These are phyloP conservation scores for Caretta caretta DNA, from an alignment of 2,113 vertebrate species.

Conservation along the genomic window DNA sequence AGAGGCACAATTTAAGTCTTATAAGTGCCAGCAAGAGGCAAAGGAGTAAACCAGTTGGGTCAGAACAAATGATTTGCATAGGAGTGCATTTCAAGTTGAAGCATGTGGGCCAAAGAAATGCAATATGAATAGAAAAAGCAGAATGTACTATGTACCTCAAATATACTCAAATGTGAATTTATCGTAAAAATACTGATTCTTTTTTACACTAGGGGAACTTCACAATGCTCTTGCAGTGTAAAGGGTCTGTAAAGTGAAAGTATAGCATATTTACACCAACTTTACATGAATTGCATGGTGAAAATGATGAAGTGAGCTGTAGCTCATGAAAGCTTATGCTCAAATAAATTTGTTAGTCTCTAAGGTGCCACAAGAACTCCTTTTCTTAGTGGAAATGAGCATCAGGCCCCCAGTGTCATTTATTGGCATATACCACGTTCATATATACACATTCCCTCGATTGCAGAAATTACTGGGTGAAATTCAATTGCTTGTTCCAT, in stretches of 20 bases:
- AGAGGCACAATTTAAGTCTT: background rate
- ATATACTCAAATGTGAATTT: fast-evolving
- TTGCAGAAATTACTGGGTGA: background rate
- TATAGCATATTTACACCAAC: background rate
- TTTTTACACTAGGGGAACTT: background rate
- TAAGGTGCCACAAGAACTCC: no score
- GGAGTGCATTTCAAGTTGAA: background rate
- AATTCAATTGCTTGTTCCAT: background rate
- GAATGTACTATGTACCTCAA: fast-evolving
- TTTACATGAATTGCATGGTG: background rate
- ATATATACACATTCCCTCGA: background rate
- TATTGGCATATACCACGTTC: background rate
- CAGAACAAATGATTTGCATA: background rate
- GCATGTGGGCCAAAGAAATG: background rate
- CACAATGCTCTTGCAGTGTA: background rate
- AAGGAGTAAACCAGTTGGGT: background rate
- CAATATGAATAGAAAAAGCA: background rate
- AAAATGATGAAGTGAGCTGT: background rate
- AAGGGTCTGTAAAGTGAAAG: background rate
- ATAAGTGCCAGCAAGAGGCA: background rate
- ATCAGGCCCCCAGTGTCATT: background rate
- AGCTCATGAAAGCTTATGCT: no score
- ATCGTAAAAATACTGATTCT: background rate
- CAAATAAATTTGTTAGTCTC: no score
- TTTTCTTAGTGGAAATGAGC: background rate